phyloP scores from a whole-genome alignment of 2,797 vertebrate species.

The Anabacerthia variegaticeps region DNA sequence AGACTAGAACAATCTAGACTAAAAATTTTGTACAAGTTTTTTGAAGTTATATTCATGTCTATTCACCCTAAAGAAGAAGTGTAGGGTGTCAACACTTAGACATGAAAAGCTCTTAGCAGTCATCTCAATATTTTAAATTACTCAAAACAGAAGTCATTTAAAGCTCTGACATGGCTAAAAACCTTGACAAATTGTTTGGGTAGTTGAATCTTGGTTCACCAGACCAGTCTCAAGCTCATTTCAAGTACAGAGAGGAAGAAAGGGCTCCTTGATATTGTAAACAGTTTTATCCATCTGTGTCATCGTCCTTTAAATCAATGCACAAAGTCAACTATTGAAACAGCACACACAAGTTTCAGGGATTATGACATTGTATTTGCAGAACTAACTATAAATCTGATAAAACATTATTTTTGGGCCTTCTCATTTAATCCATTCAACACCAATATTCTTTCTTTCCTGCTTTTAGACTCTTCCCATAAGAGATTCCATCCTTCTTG shows the following conservation, averaged over 20 bases:
- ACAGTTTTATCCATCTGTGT: not conserved
- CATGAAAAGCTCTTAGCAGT: not conserved
- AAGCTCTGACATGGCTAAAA: not conserved
- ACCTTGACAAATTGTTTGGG: not conserved
- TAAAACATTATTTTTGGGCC: no score
- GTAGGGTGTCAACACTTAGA: not conserved
- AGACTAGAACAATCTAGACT: not conserved
- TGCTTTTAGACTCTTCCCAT: not conserved
- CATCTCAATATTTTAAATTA: not conserved
- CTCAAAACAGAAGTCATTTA: not conserved
- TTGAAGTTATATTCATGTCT: not conserved
- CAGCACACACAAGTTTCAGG: not conserved
- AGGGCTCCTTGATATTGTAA: not conserved
- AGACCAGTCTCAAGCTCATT: not conserved
- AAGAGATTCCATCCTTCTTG: not conserved
- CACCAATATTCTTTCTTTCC: not conserved
- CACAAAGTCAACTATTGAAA: not conserved
- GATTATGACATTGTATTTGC: no score
- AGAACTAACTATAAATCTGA: no score
- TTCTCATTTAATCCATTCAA: no score
- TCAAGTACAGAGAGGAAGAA: not conserved
- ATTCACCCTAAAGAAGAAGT: not conserved
- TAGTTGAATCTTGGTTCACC: not conserved
- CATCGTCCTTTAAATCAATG: not conserved
- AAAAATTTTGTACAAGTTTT: not conserved